Evolutionary conservation across 2,888 invertebrate species (phyloP).

Genomic region (Bibio marci): DNA sequence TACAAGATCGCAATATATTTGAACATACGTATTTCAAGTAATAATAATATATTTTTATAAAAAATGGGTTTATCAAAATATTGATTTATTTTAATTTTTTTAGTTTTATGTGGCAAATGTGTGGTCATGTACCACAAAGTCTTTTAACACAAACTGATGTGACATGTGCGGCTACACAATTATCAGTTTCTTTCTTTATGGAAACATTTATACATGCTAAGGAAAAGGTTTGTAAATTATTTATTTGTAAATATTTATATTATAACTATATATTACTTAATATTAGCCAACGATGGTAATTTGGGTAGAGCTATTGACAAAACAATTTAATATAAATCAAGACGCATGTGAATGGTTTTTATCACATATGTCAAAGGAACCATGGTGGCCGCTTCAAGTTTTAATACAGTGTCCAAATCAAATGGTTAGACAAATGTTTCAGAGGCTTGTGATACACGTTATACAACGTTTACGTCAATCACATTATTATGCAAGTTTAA

Average conservation of each 20-base stretch:
- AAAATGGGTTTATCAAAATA: neutral
- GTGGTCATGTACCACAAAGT: constrained; percentile 83
- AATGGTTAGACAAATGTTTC: constrained; percentile 94
- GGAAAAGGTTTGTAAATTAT: constrained; percentile 53
- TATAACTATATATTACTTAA: constrained; percentile 7
- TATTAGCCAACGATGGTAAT: constrained; percentile 83
- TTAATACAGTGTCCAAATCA: constrained; percentile 92
- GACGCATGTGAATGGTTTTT: constrained; percentile 85
- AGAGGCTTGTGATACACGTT: constrained; percentile 85
- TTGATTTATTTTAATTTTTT: constrained; percentile 10
- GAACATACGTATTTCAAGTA: constrained; percentile 90
- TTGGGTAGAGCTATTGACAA: constrained; percentile 88
- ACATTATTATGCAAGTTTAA: constrained; percentile 42
- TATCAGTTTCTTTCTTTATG: constrained; percentile 86
- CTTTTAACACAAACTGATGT: constrained; percentile 64
- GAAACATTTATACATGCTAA: constrained; percentile 95
- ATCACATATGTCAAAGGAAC: constrained; percentile 81
- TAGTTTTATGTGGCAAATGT: constrained; percentile 94
- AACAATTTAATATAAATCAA: constrained; percentile 83
- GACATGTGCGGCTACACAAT: constrained; percentile 67
- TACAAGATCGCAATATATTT: constrained; percentile 89
- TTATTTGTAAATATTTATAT: neutral
- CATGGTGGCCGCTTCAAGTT: constrained; percentile 92
- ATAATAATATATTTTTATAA: constrained; percentile 20
- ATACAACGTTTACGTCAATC: constrained; percentile 63